Evolutionary conservation across 2,797 vertebrate genomes (phyloP), one percentile per base, ranked within the genome.

Genomic region (Lutjanus campechanus): DNA sequence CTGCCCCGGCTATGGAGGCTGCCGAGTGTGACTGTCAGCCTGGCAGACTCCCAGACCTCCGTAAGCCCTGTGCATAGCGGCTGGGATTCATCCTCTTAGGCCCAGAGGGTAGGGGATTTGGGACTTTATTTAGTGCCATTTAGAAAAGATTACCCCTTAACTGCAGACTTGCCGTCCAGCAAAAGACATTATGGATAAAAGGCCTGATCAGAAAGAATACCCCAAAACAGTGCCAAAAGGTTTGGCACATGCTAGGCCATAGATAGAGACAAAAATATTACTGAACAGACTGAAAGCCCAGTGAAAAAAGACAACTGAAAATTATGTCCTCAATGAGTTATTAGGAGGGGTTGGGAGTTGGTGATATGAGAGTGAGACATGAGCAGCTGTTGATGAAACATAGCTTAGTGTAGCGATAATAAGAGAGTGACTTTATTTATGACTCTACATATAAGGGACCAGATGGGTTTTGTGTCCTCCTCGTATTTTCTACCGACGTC

Each of bases 51-150:
- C 88, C 92, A 89, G 90, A 82, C 89, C 79, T 82, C 89, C 36
- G 60, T 94, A 94, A 95, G 91, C 92, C 87, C 88, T 76, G 77
- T 56, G 74, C 80, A 86, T 75, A 84, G 84, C 56, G 87, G 86
- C 86, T 79, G 90, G 88, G 87, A 94, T 93, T 95, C 90, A 95
- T 95, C 95, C 94, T 94, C 94, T 95, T 95, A 92, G 62, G 71
- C 65, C 75, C 82, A 58, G 75, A 88, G 90, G 69, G 84, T 59
- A 85, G 85, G 72, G 85, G 91, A 93, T 95, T 94, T 93, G 84
- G 77, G 76, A 92, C 91, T 94, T 93, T 92, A 93, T 94, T 94
- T 95, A 92, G 93, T 89, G 88, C 84, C 93, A 92, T 93, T 94
- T 94, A 93, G 82, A 92, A 93, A 91, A 93, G 92, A 92, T 93